Percentiles rank a stretch among this genome's conserved stretches.
Evolutionary conservation across 1,140 invertebrate species (phyloP).

Genomic region (Chrysomallon squamiferum): DNA sequence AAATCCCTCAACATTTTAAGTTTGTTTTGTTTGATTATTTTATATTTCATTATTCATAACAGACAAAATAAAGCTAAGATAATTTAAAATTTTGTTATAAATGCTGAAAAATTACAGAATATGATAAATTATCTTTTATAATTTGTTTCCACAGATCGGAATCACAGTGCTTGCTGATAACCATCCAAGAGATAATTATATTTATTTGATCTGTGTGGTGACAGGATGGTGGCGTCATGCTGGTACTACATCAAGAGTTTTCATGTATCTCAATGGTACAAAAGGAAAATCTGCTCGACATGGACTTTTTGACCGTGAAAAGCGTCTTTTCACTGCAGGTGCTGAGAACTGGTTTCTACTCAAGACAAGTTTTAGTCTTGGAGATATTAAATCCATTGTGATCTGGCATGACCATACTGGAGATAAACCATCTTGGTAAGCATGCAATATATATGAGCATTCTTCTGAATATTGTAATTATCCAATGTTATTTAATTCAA

Average conservation of each 20-base stretch:
- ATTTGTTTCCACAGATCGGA: slow-evolving; percentile 23
- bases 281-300: slow-evolving; percentile 6
- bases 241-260: slow-evolving; percentile 41
- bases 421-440: slow-evolving; percentile 40
- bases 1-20: too few relatives aligned
- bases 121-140: too few relatives aligned
- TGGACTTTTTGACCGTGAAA: slow-evolving; percentile 15
- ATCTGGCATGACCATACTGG: slow-evolving; percentile 54
- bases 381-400: slow-evolving; percentile 28
- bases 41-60: too few relatives aligned
- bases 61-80: too few relatives aligned
- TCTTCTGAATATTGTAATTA: too few relatives aligned
- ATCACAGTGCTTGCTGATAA: slow-evolving; percentile 24
- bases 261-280: slow-evolving; percentile 24
- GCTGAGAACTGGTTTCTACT: slow-evolving; percentile 46
- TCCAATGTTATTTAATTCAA: too few relatives aligned
- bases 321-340: slow-evolving; percentile 29
- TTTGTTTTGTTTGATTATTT: too few relatives aligned
- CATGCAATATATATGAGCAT: too few relatives aligned
- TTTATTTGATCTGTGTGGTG: slow-evolving; percentile 32
- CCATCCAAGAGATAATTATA: slow-evolving; percentile 9
- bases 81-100: too few relatives aligned
- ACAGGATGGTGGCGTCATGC: slow-evolving; percentile 37
- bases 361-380: slow-evolving; percentile 30
- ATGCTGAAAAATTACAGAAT: too few relatives aligned